Percentiles rank a stretch among this genome's conserved stretches.
phyloP scores from a whole-genome alignment of 2,797 vertebrate species.

The Rachycentron canadum region DNA sequence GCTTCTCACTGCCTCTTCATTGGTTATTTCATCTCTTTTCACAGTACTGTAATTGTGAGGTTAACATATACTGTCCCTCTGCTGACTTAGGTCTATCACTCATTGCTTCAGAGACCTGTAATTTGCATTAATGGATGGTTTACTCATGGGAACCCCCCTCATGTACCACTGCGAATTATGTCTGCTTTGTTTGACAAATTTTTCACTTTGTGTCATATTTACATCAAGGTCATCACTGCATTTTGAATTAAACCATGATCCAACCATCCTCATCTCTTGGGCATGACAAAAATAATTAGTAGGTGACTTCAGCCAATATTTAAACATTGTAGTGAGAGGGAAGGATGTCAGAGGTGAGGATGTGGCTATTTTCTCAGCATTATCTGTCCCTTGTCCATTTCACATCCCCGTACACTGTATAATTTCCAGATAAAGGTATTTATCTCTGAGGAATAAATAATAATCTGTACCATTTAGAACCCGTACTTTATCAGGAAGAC shows the following conservation, averaged over 20 bases:
- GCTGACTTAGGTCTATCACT: constrained; percentile 27
- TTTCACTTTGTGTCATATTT: neutral
- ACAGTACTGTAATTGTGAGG: constrained; percentile 45
- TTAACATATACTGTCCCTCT: constrained; percentile 17
- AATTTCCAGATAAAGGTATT: neutral
- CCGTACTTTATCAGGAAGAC: neutral
- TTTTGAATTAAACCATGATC: neutral
- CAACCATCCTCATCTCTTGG: constrained; percentile 1
- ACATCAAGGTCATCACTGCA: neutral
- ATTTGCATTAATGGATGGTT: constrained; percentile 33
- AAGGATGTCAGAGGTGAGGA: neutral
- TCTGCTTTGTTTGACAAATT: neutral
- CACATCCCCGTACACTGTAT: neutral
- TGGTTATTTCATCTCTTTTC: constrained; percentile 25
- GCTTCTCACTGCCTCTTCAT: neutral
- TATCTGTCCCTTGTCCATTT: constrained; percentile 15
- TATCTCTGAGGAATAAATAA: neutral
- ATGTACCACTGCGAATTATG: neutral
- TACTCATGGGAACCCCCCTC: neutral
- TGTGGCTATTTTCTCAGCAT: neutral
- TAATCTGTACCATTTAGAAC: neutral
- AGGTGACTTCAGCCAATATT: neutral
- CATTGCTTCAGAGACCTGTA: constrained; percentile 14
- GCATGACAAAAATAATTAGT: constrained; percentile 24
- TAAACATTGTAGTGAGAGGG: constrained; percentile 13